Evolutionary conservation across 2,888 invertebrate species (phyloP), one percentile per base, ranked within the genome.

Genomic region (Drosophila fungiperda): DNA sequence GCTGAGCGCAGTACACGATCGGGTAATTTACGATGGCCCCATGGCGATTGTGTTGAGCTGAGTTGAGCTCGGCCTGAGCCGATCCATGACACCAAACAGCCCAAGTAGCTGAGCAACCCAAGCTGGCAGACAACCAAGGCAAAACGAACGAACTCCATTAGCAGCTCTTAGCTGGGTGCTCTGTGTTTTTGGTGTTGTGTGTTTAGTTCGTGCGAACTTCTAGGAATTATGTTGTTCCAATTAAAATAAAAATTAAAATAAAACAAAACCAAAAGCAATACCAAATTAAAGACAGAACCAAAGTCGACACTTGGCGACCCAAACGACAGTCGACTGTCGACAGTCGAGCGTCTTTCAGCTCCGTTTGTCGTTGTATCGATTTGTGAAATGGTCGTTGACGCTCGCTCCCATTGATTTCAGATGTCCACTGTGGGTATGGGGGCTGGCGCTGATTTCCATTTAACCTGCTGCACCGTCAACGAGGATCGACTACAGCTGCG

Each of bases 171-270:
- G 59, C 69, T 64, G 72, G 58, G 67, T 60, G 61, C 62, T 69
- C 69, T 60, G 33, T 57, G 38, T 33, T 50, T 20, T 45, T 20
- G 26, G 50, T 73, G 17, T 26, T 49, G 50, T 66, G 74, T 77
- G 88, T 67, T 88, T 83, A 70, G 82, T 89, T 87, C 85, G 83
- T 83, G 89, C 84, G 86, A 84, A 88, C 88, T 93, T 92, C 92
- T 91, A 89, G 89, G 92, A 92, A 92, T 92, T 92, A 92, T 92
- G 92, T 92, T 92, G 92, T 92, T 92, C 93, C 92, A 91, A 87
- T 92, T 92, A 90, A 91, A 91, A 90, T 91, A 89, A 91, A 90
- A 91, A 83, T 90, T 84, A 76, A 89, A 89, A 78, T 78, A 79
- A 76, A 88, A 72, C 59, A 62, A 73, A 79, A 80, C 58, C 72